These are phyloP conservation scores for Cavia porcellus DNA, from an alignment of 2,113 vertebrate species.

Conservation along the genomic window DNA sequence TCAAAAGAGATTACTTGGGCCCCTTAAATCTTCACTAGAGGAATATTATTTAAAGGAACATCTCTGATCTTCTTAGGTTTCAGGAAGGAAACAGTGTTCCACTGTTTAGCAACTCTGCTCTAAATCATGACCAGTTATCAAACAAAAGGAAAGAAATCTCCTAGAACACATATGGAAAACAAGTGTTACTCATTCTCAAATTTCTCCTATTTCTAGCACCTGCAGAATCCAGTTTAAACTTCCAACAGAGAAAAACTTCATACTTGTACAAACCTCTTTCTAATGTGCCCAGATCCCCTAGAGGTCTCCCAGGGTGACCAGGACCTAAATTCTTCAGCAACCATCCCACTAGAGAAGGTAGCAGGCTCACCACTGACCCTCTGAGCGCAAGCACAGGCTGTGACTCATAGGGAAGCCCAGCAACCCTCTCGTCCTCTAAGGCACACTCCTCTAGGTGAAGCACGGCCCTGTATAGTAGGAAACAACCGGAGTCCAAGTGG, in stretches of 20 bases:
- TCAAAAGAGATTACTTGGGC: background rate
- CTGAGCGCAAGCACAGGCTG: background rate
- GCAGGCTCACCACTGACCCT: background rate
- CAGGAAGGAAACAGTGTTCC: background rate
- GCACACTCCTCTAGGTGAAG: background rate
- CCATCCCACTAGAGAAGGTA: background rate
- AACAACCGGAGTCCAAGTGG: background rate
- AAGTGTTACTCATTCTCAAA: background rate
- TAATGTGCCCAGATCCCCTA: background rate
- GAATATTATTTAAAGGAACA: background rate
- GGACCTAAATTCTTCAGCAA: background rate
- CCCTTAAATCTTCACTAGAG: background rate
- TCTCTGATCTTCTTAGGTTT: background rate
- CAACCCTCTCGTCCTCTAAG: fast-evolving
- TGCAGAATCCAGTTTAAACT: constrained; percentile 8
- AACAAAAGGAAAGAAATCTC: background rate
- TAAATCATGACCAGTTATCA: background rate
- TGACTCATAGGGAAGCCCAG: background rate
- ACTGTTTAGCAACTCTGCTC: background rate
- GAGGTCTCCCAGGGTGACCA: background rate
- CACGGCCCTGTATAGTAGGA: background rate
- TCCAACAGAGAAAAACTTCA: background rate
- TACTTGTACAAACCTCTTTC: background rate
- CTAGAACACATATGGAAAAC: background rate
- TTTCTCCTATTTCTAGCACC: background rate